phyloP scores from a whole-genome alignment of 2,888 invertebrate species.

The Andrena minutula region DNA sequence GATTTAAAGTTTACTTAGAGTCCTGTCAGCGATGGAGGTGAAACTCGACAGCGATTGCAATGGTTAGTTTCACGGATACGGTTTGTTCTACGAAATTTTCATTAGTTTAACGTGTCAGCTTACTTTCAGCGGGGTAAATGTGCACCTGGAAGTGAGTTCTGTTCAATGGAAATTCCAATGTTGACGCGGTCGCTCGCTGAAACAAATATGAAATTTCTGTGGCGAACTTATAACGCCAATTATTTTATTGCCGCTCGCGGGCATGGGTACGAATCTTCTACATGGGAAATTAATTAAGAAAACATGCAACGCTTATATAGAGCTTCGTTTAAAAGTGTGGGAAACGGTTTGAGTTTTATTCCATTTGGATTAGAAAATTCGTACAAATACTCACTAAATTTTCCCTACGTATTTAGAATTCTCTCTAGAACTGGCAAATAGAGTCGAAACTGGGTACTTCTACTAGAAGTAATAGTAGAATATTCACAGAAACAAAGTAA shows the following conservation, averaged over 20 bases:
- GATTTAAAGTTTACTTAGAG: neutral
- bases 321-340: neutral
- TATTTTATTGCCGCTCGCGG: constrained; percentile 22
- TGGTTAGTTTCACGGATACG: neutral
- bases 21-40: neutral
- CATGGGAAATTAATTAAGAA: neutral
- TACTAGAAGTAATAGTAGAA: no score
- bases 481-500: no score
- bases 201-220: constrained; percentile 24
- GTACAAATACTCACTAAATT: no score
- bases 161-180: constrained; percentile 26
- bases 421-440: no score
- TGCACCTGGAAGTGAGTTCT: constrained; percentile 8
- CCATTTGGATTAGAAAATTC: no score
- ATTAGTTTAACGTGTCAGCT: constrained; percentile 11
- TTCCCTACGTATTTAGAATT: no score
- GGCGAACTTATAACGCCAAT: constrained; percentile 10
- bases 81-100: constrained; percentile 13
- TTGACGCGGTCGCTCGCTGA: constrained; percentile 6
- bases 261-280: neutral
- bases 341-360: no score
- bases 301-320: neutral
- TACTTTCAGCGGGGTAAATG: neutral
- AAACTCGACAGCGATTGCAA: neutral
- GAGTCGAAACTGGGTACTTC: no score